A percentile compares a stretch with the other conserved stretches of the same genome.
phyloP scores from a whole-genome alignment of 1,140 invertebrate genomes.

The Micrasema longulum region DNA sequence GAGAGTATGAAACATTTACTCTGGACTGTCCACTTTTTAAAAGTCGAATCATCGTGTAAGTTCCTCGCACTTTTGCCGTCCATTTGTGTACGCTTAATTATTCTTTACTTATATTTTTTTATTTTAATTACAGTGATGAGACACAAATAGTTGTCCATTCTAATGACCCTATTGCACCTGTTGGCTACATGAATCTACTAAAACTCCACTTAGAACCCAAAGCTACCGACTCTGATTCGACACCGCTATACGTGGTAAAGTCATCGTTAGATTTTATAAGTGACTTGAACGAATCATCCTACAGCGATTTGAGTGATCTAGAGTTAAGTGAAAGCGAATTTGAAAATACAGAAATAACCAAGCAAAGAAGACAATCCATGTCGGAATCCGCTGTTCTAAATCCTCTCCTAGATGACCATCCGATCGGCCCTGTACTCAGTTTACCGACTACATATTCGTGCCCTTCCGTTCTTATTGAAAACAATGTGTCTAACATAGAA shows the following conservation, averaged over 20 bases:
- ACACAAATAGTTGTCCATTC: slow-evolving; percentile 89
- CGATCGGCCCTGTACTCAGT: slow-evolving; percentile 2
- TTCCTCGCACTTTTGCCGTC: slow-evolving; percentile 56
- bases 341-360: slow-evolving; percentile 69
- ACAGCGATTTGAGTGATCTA: slow-evolving; percentile 72
- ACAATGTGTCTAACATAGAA: slow-evolving; percentile 10
- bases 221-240: slow-evolving; percentile 60
- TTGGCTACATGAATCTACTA: slow-evolving; percentile 91
- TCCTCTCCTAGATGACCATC: slow-evolving; percentile 57
- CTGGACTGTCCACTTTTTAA: slow-evolving; percentile 96
- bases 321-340: slow-evolving; percentile 71
- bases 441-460: slow-evolving; percentile 40
- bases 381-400: slow-evolving; percentile 59
- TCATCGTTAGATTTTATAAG: slow-evolving; percentile 70
- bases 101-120: slow-evolving; percentile 21
- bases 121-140: slow-evolving; percentile 79
- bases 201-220: slow-evolving; percentile 79
- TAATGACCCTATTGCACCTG: slow-evolving; percentile 91
- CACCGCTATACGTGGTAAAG: slow-evolving; percentile 68
- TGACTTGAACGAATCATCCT: slow-evolving; percentile 72
- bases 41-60: slow-evolving; percentile 91
- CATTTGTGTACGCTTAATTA: slow-evolving; percentile 9
- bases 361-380: slow-evolving; percentile 63
- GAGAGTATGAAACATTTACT: slow-evolving; percentile 98
- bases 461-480: slow-evolving; percentile 45